Percentiles rank a stretch among this genome's conserved stretches.
phyloP scores from a whole-genome alignment of 2,888 invertebrate genomes.

The Tuta absoluta region DNA sequence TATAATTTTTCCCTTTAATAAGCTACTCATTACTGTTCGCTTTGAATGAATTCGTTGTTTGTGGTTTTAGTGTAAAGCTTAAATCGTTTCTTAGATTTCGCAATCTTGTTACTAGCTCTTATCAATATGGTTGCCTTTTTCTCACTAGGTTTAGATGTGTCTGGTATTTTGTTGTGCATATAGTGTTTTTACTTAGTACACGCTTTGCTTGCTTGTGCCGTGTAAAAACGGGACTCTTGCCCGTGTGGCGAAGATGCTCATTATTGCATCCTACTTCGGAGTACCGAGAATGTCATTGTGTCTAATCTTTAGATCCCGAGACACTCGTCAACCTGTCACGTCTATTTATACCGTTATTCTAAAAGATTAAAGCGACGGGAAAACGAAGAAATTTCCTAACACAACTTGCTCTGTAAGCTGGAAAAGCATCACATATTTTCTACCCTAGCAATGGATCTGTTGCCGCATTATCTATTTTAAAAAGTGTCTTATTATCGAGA shows the following conservation, averaged over 20 bases:
- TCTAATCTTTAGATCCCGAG: constrained; percentile 14
- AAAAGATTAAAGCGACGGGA: background rate
- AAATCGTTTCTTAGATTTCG: too few species aligned
- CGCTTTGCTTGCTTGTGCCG: background rate
- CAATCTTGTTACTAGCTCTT: too few species aligned
- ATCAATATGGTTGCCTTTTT: too few species aligned
- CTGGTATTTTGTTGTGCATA: background rate
- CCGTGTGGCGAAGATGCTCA: constrained; percentile 5
- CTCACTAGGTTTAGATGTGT: too few species aligned
- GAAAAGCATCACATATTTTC: background rate
- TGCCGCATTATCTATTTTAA: too few species aligned
- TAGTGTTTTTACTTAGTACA: background rate
- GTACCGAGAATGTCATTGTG: constrained; percentile 14
- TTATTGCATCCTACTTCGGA: constrained; percentile 3
- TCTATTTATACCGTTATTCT: constrained; percentile 5
- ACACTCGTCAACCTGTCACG: constrained; percentile 14
- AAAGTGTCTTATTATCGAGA: background rate
- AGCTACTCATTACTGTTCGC: too few species aligned
- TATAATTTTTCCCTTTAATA: too few species aligned
- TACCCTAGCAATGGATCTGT: background rate
- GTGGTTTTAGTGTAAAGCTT: too few species aligned
- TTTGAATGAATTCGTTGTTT: too few species aligned
- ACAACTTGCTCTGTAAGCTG: background rate
- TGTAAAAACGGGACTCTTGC: background rate
- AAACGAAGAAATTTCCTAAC: background rate